Percentiles rank a stretch among this genome's conserved stretches.
These are phyloP conservation scores for Lasioglossum morio DNA, from an alignment of 2,888 invertebrate species.

Conservation along the genomic window DNA sequence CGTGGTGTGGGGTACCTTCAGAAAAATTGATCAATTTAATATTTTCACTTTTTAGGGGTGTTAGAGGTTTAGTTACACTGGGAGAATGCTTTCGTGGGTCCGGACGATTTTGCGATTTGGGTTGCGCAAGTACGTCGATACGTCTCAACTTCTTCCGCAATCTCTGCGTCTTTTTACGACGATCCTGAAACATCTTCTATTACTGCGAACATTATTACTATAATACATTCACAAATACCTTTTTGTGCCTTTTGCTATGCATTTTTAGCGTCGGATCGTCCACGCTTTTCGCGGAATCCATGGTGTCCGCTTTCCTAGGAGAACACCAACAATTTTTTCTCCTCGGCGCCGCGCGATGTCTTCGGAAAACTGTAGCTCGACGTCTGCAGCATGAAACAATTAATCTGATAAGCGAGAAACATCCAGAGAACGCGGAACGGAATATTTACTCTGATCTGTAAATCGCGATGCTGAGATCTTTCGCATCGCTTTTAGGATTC, in stretches of 20 bases:
- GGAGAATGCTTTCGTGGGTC: not conserved
- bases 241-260: not conserved
- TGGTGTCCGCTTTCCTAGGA: conserved; percentile 57
- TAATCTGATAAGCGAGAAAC: not conserved
- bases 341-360: not conserved
- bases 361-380: conserved; percentile 3
- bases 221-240: not conserved
- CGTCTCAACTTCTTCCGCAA: conserved; percentile 5
- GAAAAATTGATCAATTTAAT: not conserved
- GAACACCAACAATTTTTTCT: conserved; percentile 57
- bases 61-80: conserved; percentile 20
- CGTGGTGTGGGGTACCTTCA: conserved; percentile 9
- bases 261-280: not conserved
- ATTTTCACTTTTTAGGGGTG: not conserved
- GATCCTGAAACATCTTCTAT: conserved; percentile 16
- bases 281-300: not conserved
- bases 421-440: not conserved
- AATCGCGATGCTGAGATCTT: conserved; percentile 10
- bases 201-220: not conserved
- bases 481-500: not conserved
- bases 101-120: conserved; percentile 12
- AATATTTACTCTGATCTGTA: conserved; percentile 26
- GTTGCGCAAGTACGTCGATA: conserved; percentile 43
- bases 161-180: conserved; percentile 3
- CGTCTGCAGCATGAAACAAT: not conserved